Evolutionary conservation across 2,113 vertebrate species (phyloP).

Genomic region (Corythornis vintsioides): DNA sequence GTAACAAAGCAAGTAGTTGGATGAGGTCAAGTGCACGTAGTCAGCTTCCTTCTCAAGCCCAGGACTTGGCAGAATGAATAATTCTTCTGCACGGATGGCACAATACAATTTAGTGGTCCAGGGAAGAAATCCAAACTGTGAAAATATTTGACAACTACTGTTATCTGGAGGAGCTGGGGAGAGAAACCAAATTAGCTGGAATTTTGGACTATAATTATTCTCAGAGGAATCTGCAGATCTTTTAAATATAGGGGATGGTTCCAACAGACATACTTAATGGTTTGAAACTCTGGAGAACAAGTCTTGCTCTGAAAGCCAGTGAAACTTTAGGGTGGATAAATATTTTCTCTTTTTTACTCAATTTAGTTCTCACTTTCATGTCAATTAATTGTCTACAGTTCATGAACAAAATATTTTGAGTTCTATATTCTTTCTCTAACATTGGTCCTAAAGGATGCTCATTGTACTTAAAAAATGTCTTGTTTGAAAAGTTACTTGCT

Average conservation of each 20-base stretch:
- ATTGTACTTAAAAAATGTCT: not conserved
- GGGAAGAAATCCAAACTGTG: conserved; percentile 83
- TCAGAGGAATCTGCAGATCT: not conserved
- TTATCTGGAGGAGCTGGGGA: conserved; percentile 58
- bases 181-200: conserved; percentile 1
- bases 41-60: conserved; percentile 79
- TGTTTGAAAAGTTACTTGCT: not conserved
- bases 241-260: conserved; percentile 2
- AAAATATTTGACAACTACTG: conserved; percentile 82
- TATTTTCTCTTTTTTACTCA: conserved; percentile 5
- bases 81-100: conserved; percentile 76
- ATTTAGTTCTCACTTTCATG: conserved; percentile 26
- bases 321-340: not conserved
- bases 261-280: conserved; percentile 3
- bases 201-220: not conserved
- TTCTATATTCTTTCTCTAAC: not conserved
- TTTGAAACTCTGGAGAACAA: not conserved
- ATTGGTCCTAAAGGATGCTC: not conserved
- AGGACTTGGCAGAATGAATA: conserved; percentile 77
- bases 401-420: not conserved
- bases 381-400: not conserved
- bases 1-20: conserved; percentile 76
- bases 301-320: not conserved
- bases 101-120: conserved; percentile 76
- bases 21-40: conserved; percentile 71